phyloP scores from a whole-genome alignment of 2,797 vertebrate species.

The Epinephelus malabaricus region DNA sequence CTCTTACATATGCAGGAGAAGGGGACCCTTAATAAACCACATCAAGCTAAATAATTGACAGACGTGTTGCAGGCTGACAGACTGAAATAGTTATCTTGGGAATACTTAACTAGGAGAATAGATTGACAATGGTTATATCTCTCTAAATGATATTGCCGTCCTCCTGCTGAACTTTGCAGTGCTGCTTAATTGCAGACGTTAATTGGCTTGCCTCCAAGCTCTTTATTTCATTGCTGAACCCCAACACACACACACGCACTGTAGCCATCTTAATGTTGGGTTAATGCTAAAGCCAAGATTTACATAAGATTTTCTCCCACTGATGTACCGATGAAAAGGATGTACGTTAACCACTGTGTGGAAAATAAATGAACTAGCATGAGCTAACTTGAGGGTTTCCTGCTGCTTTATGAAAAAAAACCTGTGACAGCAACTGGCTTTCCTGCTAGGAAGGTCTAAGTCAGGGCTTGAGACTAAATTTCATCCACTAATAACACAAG shows the following conservation, averaged over 20 bases:
- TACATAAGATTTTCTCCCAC: conserved; percentile 45
- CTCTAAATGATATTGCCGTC: conserved; percentile 72
- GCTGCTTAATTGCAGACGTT: conserved; percentile 76
- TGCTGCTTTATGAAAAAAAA: conserved; percentile 30
- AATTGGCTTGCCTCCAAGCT: conserved; percentile 76
- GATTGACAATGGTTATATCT: conserved; percentile 68
- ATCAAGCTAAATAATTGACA: conserved; percentile 71
- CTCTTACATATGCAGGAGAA: conserved; percentile 34
- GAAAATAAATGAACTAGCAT: conserved; percentile 35
- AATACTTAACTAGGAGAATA: conserved; percentile 65
- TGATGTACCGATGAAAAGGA: conserved; percentile 52
- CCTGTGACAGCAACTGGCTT: conserved; percentile 8
- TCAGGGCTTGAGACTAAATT: conserved; percentile 1
- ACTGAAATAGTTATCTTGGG: conserved; percentile 66
- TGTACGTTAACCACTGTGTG: conserved; percentile 9
- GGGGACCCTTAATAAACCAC: conserved; percentile 57
- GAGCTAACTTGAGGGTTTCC: conserved; percentile 27
- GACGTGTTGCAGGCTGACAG: conserved; percentile 55
- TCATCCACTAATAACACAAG: too few relatives aligned
- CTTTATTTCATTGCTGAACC: conserved; percentile 69
- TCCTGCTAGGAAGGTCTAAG: conserved; percentile 17
- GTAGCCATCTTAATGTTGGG: conserved; percentile 37
- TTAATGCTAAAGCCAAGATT: conserved; percentile 60
- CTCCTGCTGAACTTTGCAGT: conserved; percentile 73
- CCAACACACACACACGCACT: conserved; percentile 38